phyloP scores from a whole-genome alignment of 2,888 invertebrate genomes.

The Rosalia funebris region DNA sequence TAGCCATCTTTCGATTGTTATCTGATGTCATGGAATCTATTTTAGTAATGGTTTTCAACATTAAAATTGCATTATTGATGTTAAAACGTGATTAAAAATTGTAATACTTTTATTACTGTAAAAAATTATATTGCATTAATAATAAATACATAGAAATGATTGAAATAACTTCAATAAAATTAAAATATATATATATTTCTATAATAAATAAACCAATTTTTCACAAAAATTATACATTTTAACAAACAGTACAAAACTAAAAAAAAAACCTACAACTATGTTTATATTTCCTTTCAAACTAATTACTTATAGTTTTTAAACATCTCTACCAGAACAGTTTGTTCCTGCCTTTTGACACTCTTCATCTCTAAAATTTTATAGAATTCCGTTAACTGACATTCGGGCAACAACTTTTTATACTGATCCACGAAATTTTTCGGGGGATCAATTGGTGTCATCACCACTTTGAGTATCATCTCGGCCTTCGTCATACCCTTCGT shows the following conservation, averaged over 20 bases:
- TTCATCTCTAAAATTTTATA: conserved; percentile 97
- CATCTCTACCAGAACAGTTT: conserved; percentile 68
- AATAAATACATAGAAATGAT: conserved; percentile 1
- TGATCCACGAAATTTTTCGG: conserved; percentile 86
- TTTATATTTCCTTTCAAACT: neutral
- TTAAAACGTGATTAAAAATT: too few relatives aligned
- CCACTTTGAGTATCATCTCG: conserved; percentile 98
- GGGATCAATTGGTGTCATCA: conserved; percentile 92
- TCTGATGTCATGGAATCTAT: too few relatives aligned
- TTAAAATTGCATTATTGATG: too few relatives aligned
- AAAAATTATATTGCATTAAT: too few relatives aligned
- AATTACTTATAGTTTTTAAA: conserved; percentile 62
- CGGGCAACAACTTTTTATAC: conserved; percentile 89
- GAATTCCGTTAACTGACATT: conserved; percentile 89
- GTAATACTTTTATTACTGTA: too few relatives aligned
- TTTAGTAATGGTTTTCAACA: too few relatives aligned
- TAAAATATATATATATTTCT: conserved; percentile 4
- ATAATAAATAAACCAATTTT: conserved; percentile 8
- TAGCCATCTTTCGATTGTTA: too few relatives aligned
- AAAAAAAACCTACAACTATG: neutral
- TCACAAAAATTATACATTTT: neutral
- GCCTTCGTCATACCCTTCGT: conserved; percentile 91
- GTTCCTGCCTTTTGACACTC: conserved; percentile 72
- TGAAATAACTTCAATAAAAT: neutral
- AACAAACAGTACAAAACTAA: neutral